Percentiles rank a stretch among this genome's conserved stretches.
phyloP scores from a whole-genome alignment of 2,888 invertebrate species.

The Heliconius sara region DNA sequence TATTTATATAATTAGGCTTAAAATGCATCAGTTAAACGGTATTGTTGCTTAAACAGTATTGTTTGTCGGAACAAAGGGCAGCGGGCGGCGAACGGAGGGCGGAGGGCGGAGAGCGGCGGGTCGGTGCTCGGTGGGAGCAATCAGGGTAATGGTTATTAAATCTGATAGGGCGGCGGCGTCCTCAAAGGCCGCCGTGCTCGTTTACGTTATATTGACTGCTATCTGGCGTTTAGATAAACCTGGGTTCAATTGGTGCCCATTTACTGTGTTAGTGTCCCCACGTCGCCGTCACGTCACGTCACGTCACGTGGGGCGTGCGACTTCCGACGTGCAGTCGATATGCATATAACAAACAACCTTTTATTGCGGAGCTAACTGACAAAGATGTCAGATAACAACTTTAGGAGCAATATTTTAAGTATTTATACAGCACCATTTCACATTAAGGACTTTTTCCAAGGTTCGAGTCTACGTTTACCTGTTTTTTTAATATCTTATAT shows the following conservation, averaged over 20 bases:
- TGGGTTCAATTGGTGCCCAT: conserved; percentile 17
- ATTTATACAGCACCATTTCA: neutral
- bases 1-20: conserved; percentile 3
- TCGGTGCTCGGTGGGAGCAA: conserved; percentile 14
- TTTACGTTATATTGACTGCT: conserved; percentile 30
- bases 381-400: neutral
- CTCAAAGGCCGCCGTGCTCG: conserved; percentile 32
- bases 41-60: conserved; percentile 13
- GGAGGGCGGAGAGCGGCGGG: neutral
- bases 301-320: neutral
- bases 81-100: neutral
- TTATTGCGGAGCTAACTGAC: neutral
- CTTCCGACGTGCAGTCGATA: neutral
- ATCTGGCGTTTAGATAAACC: conserved; percentile 36
- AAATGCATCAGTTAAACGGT: conserved; percentile 9
- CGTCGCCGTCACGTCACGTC: neutral
- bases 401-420: neutral
- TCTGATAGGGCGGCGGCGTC: conserved; percentile 43
- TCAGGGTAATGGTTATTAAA: conserved; percentile 48
- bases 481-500: neutral
- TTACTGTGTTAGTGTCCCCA: neutral
- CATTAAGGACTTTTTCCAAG: too few relatives aligned
- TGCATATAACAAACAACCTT: neutral
- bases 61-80: conserved; percentile 21
- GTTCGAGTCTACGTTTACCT: neutral